A percentile compares a stretch with the other conserved stretches of the same genome.
phyloP scores from a whole-genome alignment of 2,888 invertebrate genomes.

The Eudasyphora cyanicolor region DNA sequence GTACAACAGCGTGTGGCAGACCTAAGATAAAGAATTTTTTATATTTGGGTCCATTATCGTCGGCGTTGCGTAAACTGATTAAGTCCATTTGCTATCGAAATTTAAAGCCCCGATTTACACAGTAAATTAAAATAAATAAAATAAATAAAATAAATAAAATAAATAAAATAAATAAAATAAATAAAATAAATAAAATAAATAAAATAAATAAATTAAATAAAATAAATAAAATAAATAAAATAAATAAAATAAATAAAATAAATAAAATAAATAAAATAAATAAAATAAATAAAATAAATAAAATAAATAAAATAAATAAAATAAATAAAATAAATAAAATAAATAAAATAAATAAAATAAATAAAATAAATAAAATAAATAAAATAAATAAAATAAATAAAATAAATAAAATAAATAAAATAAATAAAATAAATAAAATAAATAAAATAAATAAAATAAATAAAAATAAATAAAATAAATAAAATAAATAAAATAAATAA shows the following conservation, averaged over 20 bases:
- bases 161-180: neutral
- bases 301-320: neutral
- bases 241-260: neutral
- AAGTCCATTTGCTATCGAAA: too few species aligned
- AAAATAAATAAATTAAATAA: neutral
- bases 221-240: neutral
- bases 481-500: neutral
- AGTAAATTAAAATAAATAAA: too few species aligned
- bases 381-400: neutral
- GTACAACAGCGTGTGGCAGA: neutral
- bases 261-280: neutral
- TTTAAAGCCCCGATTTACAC: too few species aligned
- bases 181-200: neutral
- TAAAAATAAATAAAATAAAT: neutral
- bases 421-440: neutral
- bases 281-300: neutral
- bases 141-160: too few species aligned
- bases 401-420: neutral
- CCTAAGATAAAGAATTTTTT: too few species aligned
- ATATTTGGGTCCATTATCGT: too few species aligned
- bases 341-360: neutral
- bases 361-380: neutral
- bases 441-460: neutral
- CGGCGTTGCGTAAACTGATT: too few species aligned
- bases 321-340: conserved; percentile 6